Evolutionary conservation across 2,113 vertebrate genomes (phyloP), one percentile per base, ranked within the genome.

Genomic region (Desmodus rotundus): DNA sequence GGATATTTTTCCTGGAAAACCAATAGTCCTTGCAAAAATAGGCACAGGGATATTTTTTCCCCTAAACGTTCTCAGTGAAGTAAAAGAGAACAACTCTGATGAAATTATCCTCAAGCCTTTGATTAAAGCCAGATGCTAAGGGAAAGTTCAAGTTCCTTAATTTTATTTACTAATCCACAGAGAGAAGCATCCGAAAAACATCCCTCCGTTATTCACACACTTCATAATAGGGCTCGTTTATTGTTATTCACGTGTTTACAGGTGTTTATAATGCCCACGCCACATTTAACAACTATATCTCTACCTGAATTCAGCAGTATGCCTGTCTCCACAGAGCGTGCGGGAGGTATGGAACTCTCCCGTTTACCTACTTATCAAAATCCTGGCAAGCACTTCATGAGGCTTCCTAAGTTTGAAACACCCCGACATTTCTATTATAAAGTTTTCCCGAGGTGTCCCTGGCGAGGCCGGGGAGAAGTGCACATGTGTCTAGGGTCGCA

Each of bases 401-500:
- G 84, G 77, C 26, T 38, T 24, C 1, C 43, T 90, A 70, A 90
- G 26, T 73, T 76, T 72, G 31, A 96, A 92, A 94, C 26, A 89
- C 68, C 47, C 72, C 76, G 96, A 77, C 7, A 63, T 80, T 97
- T 92, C 96, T 96, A 81, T 83, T 92, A 86, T 61, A 85, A 96
- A 70, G 67, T 88, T 97, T 96, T 88, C 77, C 61, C 81, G 74
- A 93, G 58, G 89, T 86, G 65, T 87, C 81, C 73, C 61, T 92
- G 73, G 94, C 93, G 70, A 97, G 98, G 87, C 82, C 10, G 90
- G 88, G 20, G 52, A 93, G 96, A 87, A 89, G 97, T 96, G 91
- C 58, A 95, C 61, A 54, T 94, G 97, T 45, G 67, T 89, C 91
- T 80, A 96, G 82, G 87, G 92, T 97, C 90, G 96, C 97, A 97